Base-by-base conservation (phyloP, 2,797 vertebrate genomes). In the Phataginus tetradactyla region DNA sequence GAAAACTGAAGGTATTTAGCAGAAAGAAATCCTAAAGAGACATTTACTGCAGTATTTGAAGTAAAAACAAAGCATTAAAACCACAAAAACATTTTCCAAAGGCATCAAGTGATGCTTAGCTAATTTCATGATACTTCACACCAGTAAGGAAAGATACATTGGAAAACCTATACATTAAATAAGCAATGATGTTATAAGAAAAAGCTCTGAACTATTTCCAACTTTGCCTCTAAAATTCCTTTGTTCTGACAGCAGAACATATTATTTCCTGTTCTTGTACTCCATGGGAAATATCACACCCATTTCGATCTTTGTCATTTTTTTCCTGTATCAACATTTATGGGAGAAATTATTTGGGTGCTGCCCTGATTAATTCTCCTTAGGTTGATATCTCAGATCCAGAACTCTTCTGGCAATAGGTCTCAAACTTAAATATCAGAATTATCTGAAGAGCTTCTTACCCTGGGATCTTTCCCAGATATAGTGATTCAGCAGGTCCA, bases 191-290 rank as follows among this genome's bases (percentile, higher is more conserved):
- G 51, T 63, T 91, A 71, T 45, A 68, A 88, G 18, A 91, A 94
- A 80, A 42, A 72, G 18, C 14, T 85, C 63, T 94, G 45, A 85
- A 81, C 51, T 63, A 57, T 64, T 94, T 88, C 81, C 91, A 95
- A 9, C 51, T 91, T 95, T 90, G 42, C 68, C 63, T 95, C 55
- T 34, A 81, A 68, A 92, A 88, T 96, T 71, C 71, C 85, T 95
- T 87, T 87, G 20, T 17, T 53, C 51, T 83, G 64, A 80, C 4
- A 11, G 69, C 20, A 72, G 55, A 45, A 86, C 61, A 37, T 78
- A 93, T 45, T 39, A 83, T 86, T 94, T 96, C 90, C 95, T 96
- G 84, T 59, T 95, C 77, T 74, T 72, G 34, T 59, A 64, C 81
- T 80, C 51, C 66, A 18, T 88, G 64, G 87, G 66, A 96, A 94